Base-by-base conservation (phyloP, 2,888 invertebrate genomes). In the Caenorhabditis doughertyi region DNA sequence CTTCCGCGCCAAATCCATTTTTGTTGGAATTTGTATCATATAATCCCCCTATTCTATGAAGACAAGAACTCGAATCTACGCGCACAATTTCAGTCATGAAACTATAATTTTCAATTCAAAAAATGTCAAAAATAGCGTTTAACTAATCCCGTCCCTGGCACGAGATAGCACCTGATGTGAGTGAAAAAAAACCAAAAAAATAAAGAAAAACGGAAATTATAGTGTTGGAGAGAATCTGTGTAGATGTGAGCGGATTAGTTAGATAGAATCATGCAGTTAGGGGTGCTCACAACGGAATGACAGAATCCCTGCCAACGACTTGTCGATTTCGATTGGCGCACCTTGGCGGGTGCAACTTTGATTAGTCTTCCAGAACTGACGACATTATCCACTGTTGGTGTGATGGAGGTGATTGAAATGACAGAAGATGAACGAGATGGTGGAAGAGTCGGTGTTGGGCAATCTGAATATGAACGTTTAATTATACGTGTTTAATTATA, bases 331-430 rank as follows among this genome's bases (percentile, higher is more conserved):
- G 79, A 55, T 44, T 58, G 49, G 71, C 79, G 70, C 71, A 71
- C 79, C 58, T 70, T 68, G 49, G 83, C 73, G 21, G 83, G 83
- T n/a, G 73, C 67, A 32, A 83, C 83, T 64, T 64, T 67, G 42
- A 83, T 79, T 25, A 79, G 55, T 13, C 79, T 44, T 29, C 65
- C 71, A 0, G 67, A 51, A 16, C 39, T 47, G 29, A 58, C 25
- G 1, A 23, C 18, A 8, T 56, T 47, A 3, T 74, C 77, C 2
- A 47, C 44, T 11, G 51, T 44, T 16, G 79, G 79, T 2, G 68
- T 16, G 13, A 73, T 58, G 11, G 83, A 79, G 5, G 70, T 42
- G 23, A 83, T 71, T 18, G 83, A 83, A 11, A 83, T 35, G 32
- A 79, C 74, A 25, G 83, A 83, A 9, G 74, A 64, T 11, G 79